Conservation (phyloP, 2,797 vertebrate genomes). For the Hydrolagus colliei region DNA sequence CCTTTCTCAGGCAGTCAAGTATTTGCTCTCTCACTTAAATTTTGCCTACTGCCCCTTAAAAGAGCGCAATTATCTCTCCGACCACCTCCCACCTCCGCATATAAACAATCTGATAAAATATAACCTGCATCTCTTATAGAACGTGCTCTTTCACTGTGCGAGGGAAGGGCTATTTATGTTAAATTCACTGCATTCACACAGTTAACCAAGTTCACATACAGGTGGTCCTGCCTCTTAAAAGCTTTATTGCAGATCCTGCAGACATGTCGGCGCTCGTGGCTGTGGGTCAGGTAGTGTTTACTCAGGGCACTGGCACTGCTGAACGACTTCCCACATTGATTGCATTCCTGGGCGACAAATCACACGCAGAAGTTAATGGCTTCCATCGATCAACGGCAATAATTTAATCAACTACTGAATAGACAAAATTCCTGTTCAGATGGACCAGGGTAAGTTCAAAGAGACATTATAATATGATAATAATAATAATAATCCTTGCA, state of each 20-base stretch:
- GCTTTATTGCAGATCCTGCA: slow-evolving; percentile 57
- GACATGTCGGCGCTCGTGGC: slow-evolving; percentile 51
- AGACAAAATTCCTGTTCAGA: not conserved
- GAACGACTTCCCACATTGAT: slow-evolving; percentile 55
- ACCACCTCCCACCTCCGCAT: no score
- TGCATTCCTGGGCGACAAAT: slow-evolving; percentile 45
- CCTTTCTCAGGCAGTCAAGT: no score
- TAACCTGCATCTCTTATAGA: not conserved
- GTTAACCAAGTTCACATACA: slow-evolving; percentile 49
- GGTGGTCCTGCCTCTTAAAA: slow-evolving; percentile 59
- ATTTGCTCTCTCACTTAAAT: no score
- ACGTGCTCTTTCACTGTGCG: not conserved
- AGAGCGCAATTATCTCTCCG: no score
- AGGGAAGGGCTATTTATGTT: not conserved
- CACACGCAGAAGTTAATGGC: not conserved
- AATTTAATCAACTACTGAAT: not conserved
- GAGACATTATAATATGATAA: no score
- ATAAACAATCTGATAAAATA: not conserved
- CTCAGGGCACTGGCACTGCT: slow-evolving; percentile 51
- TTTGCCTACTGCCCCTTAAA: no score
- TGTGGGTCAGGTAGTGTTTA: slow-evolving; percentile 59
- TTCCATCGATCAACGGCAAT: no score
- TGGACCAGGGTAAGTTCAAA: no score
- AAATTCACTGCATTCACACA: not conserved
- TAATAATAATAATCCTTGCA: no score